These are phyloP conservation scores for Ichneumoninae sp. DNA, from an alignment of 2,888 invertebrate genomes.

Conservation along the genomic window DNA sequence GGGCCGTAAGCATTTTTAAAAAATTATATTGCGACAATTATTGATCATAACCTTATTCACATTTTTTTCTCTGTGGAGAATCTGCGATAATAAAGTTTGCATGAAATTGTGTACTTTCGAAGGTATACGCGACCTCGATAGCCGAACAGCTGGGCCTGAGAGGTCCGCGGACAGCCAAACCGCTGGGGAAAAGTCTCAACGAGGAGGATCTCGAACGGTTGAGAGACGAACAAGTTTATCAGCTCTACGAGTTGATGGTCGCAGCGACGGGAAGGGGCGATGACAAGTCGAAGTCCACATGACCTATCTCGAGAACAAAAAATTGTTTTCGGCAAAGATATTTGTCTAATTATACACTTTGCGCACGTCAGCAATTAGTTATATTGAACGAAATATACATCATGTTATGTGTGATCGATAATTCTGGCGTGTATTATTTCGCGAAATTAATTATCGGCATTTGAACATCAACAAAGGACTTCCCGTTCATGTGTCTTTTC, in stretches of 20 bases:
- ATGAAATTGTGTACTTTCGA: conserved; percentile 75
- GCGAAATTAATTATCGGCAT: not conserved
- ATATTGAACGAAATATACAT: conserved; percentile 12
- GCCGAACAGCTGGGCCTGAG: conserved; percentile 90
- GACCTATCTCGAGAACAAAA: not conserved
- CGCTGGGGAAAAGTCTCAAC: conserved; percentile 88
- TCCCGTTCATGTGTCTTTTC: not conserved
- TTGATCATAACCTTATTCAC: conserved; percentile 32
- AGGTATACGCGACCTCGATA: conserved; percentile 92
- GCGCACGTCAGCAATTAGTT: not conserved
- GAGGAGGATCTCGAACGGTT: conserved; percentile 89
- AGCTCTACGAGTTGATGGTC: conserved; percentile 92
- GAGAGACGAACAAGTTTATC: conserved; percentile 92
- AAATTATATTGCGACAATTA: conserved; percentile 12
- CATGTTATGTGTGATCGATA: not conserved
- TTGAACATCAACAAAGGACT: not conserved
- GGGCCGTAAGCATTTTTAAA: conserved; percentile 89
- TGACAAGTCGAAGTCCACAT: conserved; percentile 64
- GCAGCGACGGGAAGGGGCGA: conserved; percentile 86
- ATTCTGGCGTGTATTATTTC: not conserved
- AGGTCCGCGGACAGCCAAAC: conserved; percentile 86
- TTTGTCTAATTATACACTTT: conserved; percentile 18
- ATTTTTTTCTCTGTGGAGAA: conserved; percentile 40
- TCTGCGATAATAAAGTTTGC: conserved; percentile 2
- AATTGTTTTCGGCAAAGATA: not conserved